Evolutionary conservation across 2,113 vertebrate species (phyloP), one percentile per base, ranked within the genome.

Genomic region (Haemorhous mexicanus): DNA sequence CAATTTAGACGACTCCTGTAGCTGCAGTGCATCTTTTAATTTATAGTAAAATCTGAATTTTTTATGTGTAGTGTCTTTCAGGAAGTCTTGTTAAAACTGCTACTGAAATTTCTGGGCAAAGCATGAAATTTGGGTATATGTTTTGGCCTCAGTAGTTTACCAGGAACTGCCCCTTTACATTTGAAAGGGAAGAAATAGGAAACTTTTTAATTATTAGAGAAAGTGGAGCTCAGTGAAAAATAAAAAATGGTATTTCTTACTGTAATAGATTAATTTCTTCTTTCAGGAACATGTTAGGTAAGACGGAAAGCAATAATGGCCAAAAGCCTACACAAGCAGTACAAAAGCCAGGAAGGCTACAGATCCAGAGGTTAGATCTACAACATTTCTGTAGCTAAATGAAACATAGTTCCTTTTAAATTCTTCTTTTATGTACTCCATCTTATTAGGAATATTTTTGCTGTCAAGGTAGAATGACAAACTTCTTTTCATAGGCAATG

Each of bases 131-230:
- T 73, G 18, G 13, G 15, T 21, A 20, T 50, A 37, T 22, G 1
- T 63, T 84, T 59, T 87, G 55, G 7, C 24, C 39, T 37, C 21
- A 68, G 16, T 41, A 68, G 27, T 77, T 95, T 53, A 89, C 11
- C 81, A 76, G 44, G 84, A 96, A 70, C 55, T 69, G 44, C 69
- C 75, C 14, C 10, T 93, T 95, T 94, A 67, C 35, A 72, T 90
- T 96, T 95, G 97, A 92, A 95, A 96, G 67, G 73, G 30, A 93
- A 96, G 83, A 97, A 97, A 96, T 77, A 22, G 58, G 58, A 78
- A 82, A 39, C 2, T 8, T 59, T 37, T 59, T 17, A 39, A n/a
- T 59, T 59, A 20, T 39, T 46, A 53, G 28, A 41, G 24, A 26
- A 97, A 90, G 59, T 73, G 43, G 23, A 97, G 90, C 16, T 93